Percentiles rank a stretch among this genome's conserved stretches.
Conservation (phyloP, 2,888 invertebrate species). For the Drosophila sordidula region DNA sequence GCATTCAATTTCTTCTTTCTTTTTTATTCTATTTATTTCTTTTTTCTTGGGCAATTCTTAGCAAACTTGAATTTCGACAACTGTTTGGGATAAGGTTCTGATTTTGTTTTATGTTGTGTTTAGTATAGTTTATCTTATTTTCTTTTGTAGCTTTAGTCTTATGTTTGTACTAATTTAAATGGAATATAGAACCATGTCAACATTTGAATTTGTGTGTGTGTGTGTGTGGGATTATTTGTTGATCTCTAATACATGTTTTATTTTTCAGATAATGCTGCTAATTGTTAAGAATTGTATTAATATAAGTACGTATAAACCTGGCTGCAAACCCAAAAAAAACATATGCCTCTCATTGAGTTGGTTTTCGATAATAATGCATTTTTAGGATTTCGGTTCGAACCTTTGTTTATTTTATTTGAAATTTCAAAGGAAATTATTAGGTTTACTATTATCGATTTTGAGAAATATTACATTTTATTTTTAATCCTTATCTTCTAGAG, state of each 20-base stretch:
- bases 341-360: too few species aligned
- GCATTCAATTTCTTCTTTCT: slow-evolving; percentile 36
- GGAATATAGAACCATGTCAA: slow-evolving; percentile 65
- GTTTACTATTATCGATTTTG: too few species aligned
- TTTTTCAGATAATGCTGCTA: slow-evolving; percentile 20
- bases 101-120: background rate
- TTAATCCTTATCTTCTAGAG: too few species aligned
- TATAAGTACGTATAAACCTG: background rate
- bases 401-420: too few species aligned
- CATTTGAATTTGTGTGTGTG: slow-evolving; percentile 24
- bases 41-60: background rate
- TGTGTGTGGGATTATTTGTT: slow-evolving; percentile 28
- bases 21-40: slow-evolving; percentile 1
- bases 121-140: slow-evolving; percentile 13
- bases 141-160: slow-evolving; percentile 42
- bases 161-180: slow-evolving; percentile 75
- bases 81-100: slow-evolving; percentile 11
- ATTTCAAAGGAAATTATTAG: too few species aligned
- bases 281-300: slow-evolving; percentile 14
- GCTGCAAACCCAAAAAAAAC: background rate
- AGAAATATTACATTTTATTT: too few species aligned
- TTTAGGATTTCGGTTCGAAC: too few species aligned
- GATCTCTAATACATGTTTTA: slow-evolving; percentile 22
- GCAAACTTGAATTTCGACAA: slow-evolving; percentile 32
- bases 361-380: too few species aligned